Base-by-base conservation (phyloP, 2,797 vertebrate species). In the Muscicapa comitata region DNA sequence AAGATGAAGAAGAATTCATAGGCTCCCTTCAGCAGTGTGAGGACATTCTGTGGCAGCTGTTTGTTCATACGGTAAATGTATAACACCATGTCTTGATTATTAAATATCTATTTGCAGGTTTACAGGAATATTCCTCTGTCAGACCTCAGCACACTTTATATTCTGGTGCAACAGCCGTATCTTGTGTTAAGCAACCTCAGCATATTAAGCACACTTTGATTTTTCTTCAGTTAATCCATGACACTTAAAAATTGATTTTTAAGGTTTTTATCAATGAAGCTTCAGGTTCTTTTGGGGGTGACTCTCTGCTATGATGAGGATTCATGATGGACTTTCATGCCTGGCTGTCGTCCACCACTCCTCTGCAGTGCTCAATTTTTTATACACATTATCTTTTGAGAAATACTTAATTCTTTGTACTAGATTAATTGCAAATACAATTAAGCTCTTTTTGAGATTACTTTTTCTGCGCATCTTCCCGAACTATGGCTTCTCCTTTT, bases 171-270 rank as follows among this genome's bases (percentile, higher is more conserved):
- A 93, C 84, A 97, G 83, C 90, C 90, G 59, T 96, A 85, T 68
- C 96, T 91, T 70, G 66, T 94, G 28, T 87, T 96, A 93, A 96
- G 96, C 83, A 90, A 90, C 82, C 61, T 96, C 95, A 93, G 95
- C 95, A 96, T 96, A 97, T 97, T 96, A 98, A 97, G 70, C 37
- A 93, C 59, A 66, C 68, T 97, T 97, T 97, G 93, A 97, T 98
- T 98, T 98, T 92, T 92, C 92, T 96, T 94, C 95, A 72, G 84
- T 93, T 93, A 71, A 91, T 93, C 59, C 68, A 82, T 16, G 78
- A 85, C 2, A 21, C 48, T 90, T 51, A 80, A 96, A 96, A 96
- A 97, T 83, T 96, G 88, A 97, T 96, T 96, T 93, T 91, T 85
- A 86, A 95, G 86, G 89, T 95, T 90, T 94, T 94, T 90, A 75